Evolutionary conservation across 2,888 invertebrate species (phyloP).

Genomic region (Drosophila lutescens): DNA sequence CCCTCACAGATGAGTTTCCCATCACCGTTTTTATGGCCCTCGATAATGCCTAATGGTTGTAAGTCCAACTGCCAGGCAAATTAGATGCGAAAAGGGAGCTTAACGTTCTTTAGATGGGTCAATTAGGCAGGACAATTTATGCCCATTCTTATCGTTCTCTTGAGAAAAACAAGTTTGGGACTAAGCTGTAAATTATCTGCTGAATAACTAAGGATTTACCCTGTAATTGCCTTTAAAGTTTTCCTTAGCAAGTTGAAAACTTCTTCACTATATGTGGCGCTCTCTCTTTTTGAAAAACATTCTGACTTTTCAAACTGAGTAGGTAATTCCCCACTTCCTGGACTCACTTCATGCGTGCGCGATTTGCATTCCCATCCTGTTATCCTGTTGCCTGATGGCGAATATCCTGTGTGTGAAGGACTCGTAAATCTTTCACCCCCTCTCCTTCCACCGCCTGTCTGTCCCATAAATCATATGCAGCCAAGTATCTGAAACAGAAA

Average conservation of each 20-base stretch:
- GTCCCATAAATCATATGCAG: conserved; percentile 75
- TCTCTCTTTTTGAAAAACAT: not conserved
- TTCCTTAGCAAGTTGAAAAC: conserved; percentile 41
- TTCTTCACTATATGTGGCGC: conserved; percentile 47
- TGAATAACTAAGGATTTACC: conserved; percentile 38
- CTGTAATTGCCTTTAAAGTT: conserved; percentile 69
- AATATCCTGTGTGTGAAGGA: conserved; percentile 56
- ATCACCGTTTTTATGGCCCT: conserved; percentile 39
- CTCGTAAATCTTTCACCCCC: conserved; percentile 68
- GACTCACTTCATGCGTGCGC: conserved; percentile 41
- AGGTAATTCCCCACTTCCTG: conserved; percentile 18
- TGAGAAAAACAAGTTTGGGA: not conserved
- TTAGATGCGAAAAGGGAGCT: conserved; percentile 54
- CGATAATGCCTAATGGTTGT: conserved; percentile 67
- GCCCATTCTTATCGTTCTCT: conserved; percentile 36
- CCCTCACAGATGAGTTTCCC: conserved; percentile 40
- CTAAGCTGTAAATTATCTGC: conserved; percentile 34
- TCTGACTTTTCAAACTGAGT: not conserved
- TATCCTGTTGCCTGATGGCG: conserved; percentile 37
- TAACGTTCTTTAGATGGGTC: conserved; percentile 27
- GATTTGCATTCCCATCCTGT: conserved; percentile 61
- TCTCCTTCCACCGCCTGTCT: conserved; percentile 45
- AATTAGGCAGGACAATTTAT: conserved; percentile 66
- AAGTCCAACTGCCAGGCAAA: conserved; percentile 50
- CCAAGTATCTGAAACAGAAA: conserved; percentile 49